These are phyloP conservation scores for Drosophila cyrtoloma DNA, from an alignment of 2,888 invertebrate species.

Conservation along the genomic window DNA sequence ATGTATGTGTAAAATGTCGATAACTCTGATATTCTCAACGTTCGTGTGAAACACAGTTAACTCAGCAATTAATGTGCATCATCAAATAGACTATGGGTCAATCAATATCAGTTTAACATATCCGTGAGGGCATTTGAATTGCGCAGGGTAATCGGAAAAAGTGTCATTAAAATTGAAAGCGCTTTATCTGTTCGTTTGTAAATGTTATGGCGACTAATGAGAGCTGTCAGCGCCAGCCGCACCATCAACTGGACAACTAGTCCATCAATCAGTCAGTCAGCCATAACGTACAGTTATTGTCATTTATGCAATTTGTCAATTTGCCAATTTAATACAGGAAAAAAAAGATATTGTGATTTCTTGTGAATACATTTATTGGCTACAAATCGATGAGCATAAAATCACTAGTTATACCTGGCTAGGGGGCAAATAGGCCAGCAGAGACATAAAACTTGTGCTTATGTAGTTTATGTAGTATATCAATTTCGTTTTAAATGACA, in stretches of 20 bases:
- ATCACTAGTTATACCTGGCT: conserved; percentile 27
- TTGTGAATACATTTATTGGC: conserved; percentile 46
- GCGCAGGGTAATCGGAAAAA: conserved; percentile 19
- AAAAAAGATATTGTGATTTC: conserved; percentile 26
- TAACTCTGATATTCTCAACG: neutral
- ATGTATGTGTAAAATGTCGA: no score
- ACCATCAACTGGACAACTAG: conserved; percentile 29
- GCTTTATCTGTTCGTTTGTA: conserved; percentile 31
- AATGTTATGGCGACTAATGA: conserved; percentile 54
- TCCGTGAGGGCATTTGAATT: neutral
- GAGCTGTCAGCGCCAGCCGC: conserved; percentile 42
- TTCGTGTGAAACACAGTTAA: neutral
- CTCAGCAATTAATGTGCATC: neutral
- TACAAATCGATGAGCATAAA: conserved; percentile 44
- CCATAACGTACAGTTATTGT: conserved; percentile 34
- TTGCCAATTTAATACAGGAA: conserved; percentile 33
- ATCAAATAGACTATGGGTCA: neutral
- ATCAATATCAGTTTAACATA: neutral
- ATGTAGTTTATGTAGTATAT: conserved; percentile 19
- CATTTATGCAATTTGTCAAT: conserved; percentile 62
- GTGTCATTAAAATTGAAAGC: conserved; percentile 25
- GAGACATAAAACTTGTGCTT: conserved; percentile 24
- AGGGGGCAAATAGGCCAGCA: conserved; percentile 35
- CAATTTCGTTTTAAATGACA: conserved; percentile 44
- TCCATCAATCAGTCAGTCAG: conserved; percentile 30